phyloP scores from a whole-genome alignment of 2,888 invertebrate species.

The Andrena trimmerana region DNA sequence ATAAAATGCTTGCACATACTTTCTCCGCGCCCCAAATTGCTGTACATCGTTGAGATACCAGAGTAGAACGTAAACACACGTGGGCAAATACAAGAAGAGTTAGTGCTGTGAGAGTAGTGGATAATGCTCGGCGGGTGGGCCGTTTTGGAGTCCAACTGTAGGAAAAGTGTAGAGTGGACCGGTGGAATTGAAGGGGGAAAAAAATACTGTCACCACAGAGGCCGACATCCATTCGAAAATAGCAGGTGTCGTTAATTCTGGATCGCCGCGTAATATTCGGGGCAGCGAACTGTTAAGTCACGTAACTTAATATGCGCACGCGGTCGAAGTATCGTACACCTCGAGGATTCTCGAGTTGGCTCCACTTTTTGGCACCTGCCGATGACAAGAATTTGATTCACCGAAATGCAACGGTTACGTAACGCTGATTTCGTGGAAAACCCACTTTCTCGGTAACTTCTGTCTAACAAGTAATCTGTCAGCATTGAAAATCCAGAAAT shows the following conservation, averaged over 20 bases:
- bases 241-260: constrained; percentile 65
- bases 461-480: neutral
- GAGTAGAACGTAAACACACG: neutral
- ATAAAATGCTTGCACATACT: neutral
- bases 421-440: neutral
- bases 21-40: neutral
- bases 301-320: constrained; percentile 62
- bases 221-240: constrained; percentile 61
- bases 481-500: too few species aligned
- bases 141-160: neutral
- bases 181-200: constrained; percentile 16
- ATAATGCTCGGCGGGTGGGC: constrained; percentile 15
- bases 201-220: constrained; percentile 50
- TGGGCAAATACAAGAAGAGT: neutral
- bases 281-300: constrained; percentile 64
- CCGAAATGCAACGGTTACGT: constrained; percentile 28
- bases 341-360: constrained; percentile 52
- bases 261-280: constrained; percentile 59
- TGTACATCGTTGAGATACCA: neutral
- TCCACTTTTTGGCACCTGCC: constrained; percentile 61
- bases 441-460: neutral
- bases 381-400: constrained; percentile 48
- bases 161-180: constrained; percentile 1
- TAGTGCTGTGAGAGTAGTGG: constrained; percentile 8
- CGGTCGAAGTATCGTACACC: constrained; percentile 28